Conservation (phyloP, 1,140 invertebrate genomes). For the Drosophila novamexicana region DNA sequence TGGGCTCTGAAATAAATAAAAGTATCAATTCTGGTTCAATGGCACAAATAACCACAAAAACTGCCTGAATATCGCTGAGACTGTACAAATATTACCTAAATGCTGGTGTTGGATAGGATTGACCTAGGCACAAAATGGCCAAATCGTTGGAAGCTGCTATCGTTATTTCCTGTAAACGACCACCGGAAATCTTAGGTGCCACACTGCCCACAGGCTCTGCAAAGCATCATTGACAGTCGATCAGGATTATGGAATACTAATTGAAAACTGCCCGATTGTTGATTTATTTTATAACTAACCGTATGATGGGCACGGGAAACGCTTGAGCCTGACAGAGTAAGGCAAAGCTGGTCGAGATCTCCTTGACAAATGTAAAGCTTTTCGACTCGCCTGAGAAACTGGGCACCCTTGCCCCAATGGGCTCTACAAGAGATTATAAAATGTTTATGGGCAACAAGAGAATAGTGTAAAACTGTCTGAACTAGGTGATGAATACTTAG, state of each 20-base stretch:
- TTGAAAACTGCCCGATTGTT: slow-evolving; percentile 23
- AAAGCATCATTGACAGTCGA: slow-evolving; percentile 20
- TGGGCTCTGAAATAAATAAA: slow-evolving; percentile 86
- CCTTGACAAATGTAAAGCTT: slow-evolving; percentile 86
- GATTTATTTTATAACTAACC: slow-evolving; percentile 81
- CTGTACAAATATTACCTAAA: slow-evolving; percentile 84
- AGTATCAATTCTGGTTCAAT: not conserved
- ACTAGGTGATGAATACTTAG: not conserved
- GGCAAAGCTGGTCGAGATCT: slow-evolving; percentile 85
- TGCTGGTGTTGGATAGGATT: slow-evolving; percentile 85
- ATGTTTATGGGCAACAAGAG: not conserved
- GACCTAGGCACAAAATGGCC: slow-evolving; percentile 86
- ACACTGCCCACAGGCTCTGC: slow-evolving; percentile 89
- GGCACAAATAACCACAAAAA: not conserved
- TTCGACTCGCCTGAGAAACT: slow-evolving; percentile 88
- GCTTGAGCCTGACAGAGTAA: slow-evolving; percentile 92
- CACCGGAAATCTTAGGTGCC: slow-evolving; percentile 86
- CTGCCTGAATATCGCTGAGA: slow-evolving; percentile 37
- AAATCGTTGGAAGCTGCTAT: slow-evolving; percentile 71
- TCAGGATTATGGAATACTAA: not conserved
- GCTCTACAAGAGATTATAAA: slow-evolving; percentile 85
- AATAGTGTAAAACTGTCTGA: not conserved
- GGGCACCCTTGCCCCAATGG: slow-evolving; percentile 89
- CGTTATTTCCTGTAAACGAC: slow-evolving; percentile 80
- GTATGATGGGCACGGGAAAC: slow-evolving; percentile 87